Evolutionary conservation across 2,888 invertebrate species (phyloP), one percentile per base, ranked within the genome.

Genomic region (Sesia bembeciformis): DNA sequence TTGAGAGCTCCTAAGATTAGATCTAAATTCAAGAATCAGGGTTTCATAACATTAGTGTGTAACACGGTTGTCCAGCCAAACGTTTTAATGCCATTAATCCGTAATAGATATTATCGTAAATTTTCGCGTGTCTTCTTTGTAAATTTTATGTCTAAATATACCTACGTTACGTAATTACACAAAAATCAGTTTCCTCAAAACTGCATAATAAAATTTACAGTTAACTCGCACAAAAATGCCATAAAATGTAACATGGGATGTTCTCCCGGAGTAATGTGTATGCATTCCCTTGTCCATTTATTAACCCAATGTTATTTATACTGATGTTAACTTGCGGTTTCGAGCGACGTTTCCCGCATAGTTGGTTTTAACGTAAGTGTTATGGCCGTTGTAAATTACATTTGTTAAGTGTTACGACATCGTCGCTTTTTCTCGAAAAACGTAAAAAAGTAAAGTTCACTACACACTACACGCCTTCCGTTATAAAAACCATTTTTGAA

Each of bases 201-300:
- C 23, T 23, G 23, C 23, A 23, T 46, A 46, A 46, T 46, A 46
- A 46, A 46, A 46, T 46, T 46, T 46, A 46, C 46, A 46, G 7
- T 46, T 8, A 46, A 46, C 46, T 46, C 23, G 8, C n/a, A 46
- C 46, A 46, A 46, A 46, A 46, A 46, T 46, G n/a, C 46, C 23
- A 46, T 46, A 46, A 46, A 46, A 23, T 41, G 58, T 58, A 54
- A 59, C 58, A 59, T 62, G 64, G 63, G 67, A 67, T 62, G 64
- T 59, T 54, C 59, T 58, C 43, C 53, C 52, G 55, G 54, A 49
- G 53, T 57, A 57, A 57, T 60, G 61, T 61, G 64, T 62, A 60
- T 57, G 57, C 64, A 67, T 68, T 68, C 63, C 60, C 60, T 62
- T 60, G 56, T 56, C n/a, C 8, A n/a, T 52, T 57, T 55, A 58